phyloP scores from a whole-genome alignment of 2,797 vertebrate genomes.

The Poecilia gillii region DNA sequence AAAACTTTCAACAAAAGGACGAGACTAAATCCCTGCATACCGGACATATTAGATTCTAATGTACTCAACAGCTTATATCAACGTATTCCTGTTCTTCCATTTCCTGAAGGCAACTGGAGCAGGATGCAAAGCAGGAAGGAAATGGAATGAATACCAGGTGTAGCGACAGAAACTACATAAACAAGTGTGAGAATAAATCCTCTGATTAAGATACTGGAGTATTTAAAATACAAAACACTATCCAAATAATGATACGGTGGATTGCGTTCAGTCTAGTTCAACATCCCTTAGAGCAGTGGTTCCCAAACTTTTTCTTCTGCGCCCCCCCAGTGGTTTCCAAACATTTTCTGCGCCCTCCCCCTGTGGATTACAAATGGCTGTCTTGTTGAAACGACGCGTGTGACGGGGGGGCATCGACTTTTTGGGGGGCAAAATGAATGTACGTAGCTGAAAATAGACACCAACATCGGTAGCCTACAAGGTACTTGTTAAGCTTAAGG shows the following conservation, averaged over 20 bases:
- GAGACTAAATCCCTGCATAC: background rate
- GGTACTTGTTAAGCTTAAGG: too few species aligned
- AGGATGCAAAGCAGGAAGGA: slow-evolving; percentile 57
- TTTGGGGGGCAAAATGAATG: too few species aligned
- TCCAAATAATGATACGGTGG: background rate
- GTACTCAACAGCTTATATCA: background rate
- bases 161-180: slow-evolving; percentile 31
- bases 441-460: too few species aligned
- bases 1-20: background rate
- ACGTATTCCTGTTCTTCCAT: slow-evolving; percentile 20
- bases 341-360: too few species aligned
- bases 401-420: too few species aligned
- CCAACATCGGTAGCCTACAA: too few species aligned
- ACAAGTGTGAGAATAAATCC: slow-evolving; percentile 29
- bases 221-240: background rate
- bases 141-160: slow-evolving; percentile 33
- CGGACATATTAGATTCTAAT: slow-evolving; percentile 1
- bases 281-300: too few species aligned
- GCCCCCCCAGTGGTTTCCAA: too few species aligned
- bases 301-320: too few species aligned
- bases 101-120: slow-evolving; percentile 29
- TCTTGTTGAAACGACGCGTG: too few species aligned
- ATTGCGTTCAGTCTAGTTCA: background rate
- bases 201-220: background rate
- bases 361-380: too few species aligned